phyloP scores from a whole-genome alignment of 2,113 vertebrate genomes.

The Mohoua ochrocephala region DNA sequence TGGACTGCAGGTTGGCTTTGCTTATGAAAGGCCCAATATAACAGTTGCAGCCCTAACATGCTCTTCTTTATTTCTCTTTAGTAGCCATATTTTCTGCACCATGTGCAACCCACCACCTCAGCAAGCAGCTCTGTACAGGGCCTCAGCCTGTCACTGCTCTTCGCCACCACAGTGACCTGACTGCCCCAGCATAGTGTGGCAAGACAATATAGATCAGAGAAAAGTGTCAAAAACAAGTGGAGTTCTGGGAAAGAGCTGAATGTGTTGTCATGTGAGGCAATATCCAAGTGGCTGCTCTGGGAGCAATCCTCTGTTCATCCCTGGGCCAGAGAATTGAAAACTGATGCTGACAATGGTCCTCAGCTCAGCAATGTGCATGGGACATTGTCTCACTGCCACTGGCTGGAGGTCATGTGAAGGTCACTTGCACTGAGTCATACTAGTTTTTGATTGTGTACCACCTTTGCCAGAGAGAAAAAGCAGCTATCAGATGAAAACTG shows the following conservation, averaged over 20 bases:
- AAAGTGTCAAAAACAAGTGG: neutral
- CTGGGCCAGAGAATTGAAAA: neutral
- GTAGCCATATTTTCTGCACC: neutral
- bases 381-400: neutral
- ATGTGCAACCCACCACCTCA: neutral
- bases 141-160: neutral
- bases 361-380: neutral
- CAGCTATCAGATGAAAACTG: neutral
- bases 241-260: neutral
- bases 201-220: neutral
- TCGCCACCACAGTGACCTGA: neutral
- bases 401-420: neutral
- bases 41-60: neutral
- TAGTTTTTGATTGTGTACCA: neutral
- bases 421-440: neutral
- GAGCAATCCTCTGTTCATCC: neutral
- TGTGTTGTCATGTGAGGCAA: neutral
- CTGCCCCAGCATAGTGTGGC: neutral
- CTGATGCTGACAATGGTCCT: neutral
- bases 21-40: neutral
- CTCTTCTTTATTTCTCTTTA: neutral
- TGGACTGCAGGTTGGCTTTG: neutral
- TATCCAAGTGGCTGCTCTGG: neutral
- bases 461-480: neutral
- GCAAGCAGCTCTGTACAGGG: neutral